Percentiles rank a stretch among this genome's conserved stretches.
Conservation (phyloP, 1,140 invertebrate genomes). For the Hesperophylax magnus region DNA sequence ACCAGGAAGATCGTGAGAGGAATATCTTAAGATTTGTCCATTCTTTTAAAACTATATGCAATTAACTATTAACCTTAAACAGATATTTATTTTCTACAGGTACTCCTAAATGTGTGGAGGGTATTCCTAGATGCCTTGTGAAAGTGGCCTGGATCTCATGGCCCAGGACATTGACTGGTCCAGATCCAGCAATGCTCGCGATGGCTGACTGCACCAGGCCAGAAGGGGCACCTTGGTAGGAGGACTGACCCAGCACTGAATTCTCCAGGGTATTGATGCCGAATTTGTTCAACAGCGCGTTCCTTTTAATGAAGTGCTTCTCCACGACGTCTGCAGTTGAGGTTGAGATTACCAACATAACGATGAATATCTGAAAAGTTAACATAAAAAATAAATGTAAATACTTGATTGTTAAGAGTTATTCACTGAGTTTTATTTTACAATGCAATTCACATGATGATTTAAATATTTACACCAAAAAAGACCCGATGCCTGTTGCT, state of each 20-base stretch:
- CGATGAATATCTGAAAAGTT: constrained; percentile 1
- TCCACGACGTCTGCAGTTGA: not conserved
- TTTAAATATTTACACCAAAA: too few species aligned
- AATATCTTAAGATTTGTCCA: too few species aligned
- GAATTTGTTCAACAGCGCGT: not conserved
- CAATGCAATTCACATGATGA: too few species aligned
- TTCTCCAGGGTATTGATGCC: not conserved
- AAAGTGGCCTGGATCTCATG: constrained; percentile 8
- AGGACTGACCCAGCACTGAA: not conserved
- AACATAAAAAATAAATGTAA: not conserved
- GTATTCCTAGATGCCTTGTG: constrained; percentile 1
- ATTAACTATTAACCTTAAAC: constrained; percentile 33
- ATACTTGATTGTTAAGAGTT: not conserved
- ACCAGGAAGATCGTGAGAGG: too few species aligned
- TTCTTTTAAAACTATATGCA: too few species aligned
- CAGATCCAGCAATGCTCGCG: not conserved
- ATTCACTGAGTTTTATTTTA: too few species aligned
- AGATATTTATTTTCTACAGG: not conserved
- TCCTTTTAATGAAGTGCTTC: constrained; percentile 6
- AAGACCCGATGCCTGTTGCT: too few species aligned
- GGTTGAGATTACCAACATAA: not conserved
- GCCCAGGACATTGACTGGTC: constrained; percentile 7
- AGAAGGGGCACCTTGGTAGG: constrained; percentile 2
- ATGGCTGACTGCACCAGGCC: not conserved
- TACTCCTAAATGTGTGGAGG: not conserved